Evolutionary conservation across 1,140 invertebrate species (phyloP), one percentile per base, ranked within the genome.

Genomic region (Sesamia nonagrioides): DNA sequence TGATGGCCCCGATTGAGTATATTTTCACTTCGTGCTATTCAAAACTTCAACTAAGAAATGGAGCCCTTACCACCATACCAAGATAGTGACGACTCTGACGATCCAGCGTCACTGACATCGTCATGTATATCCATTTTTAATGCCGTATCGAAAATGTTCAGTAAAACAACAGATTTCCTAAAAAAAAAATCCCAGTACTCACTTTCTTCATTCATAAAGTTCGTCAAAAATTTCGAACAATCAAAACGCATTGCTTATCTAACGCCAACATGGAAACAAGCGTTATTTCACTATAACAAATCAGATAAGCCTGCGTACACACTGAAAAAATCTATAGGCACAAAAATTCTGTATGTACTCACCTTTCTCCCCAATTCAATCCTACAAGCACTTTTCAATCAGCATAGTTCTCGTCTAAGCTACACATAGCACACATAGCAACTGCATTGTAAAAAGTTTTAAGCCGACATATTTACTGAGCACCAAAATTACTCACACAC

Each of bases 261-360:
- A 13, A 45, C 5, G 18, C 21, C 42, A 69, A 69, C 60, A 61
- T 8, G 33, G 40, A 61, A 61, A 61, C 42, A 69, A 13, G 21
- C n/a, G 37, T 66, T 50, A 50, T 69, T 69, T 69, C 21, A 33
- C 66, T 21, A 69, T 69, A 69, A 69, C 66, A 69, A 50, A 69
- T 69, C 66, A 15, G 66, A 69, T 50, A 69, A 69, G 66, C 61
- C 37, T 66, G 21, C 17, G 37, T 42, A 66, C 61, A 63, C 60
- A 60, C 35, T 42, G 17, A 42, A 66, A 18, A 0, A 15, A 63
- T 42, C 6, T 9, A 42, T 8, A 2, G 9, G 9, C 13, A 42
- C 0, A 42, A 42, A 42, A 18, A 0, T 17, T 5, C 8, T 15
- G 37, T 9, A 40, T 0, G 9, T 17, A 42, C 37, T 42, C 2